phyloP scores from a whole-genome alignment of 2,797 vertebrate genomes.

The Chromobotia macracanthus region DNA sequence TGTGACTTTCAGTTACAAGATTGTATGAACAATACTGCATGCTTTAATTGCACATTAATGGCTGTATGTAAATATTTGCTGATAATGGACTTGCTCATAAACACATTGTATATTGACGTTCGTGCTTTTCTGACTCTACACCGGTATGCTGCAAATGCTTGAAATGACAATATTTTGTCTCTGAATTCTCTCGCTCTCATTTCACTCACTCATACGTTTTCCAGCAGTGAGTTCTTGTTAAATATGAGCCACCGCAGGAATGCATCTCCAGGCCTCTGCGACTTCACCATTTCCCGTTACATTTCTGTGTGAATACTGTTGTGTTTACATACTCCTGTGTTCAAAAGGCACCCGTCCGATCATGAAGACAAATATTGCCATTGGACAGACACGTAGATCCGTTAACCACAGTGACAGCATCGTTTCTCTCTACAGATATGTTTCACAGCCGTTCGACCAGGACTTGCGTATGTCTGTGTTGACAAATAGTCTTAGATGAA shows the following conservation, averaged over 20 bases:
- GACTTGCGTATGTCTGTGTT: conserved; percentile 70
- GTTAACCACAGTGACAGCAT: conserved; percentile 64
- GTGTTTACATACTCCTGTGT: conserved; percentile 60
- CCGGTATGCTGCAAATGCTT: conserved; percentile 9
- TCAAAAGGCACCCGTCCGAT: conserved; percentile 70
- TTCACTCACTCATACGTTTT: conserved; percentile 29
- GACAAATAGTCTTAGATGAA: conserved; percentile 62
- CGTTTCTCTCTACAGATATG: conserved; percentile 17
- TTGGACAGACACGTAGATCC: conserved; percentile 68
- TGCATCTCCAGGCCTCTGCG: conserved; percentile 46
- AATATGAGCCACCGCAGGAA: conserved; percentile 57
- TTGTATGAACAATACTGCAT: conserved; percentile 2
- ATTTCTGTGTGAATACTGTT: conserved; percentile 53
- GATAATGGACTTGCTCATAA: conserved; percentile 43
- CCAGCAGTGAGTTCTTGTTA: conserved; percentile 49
- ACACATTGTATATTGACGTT: conserved; percentile 66
- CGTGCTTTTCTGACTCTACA: conserved; percentile 50
- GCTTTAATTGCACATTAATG: conserved; percentile 38
- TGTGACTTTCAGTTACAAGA: conserved; percentile 7
- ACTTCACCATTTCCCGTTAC: conserved; percentile 53
- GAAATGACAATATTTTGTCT: conserved; percentile 38
- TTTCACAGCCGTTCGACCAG: conserved; percentile 58
- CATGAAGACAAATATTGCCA: conserved; percentile 71
- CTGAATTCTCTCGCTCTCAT: conserved; percentile 21
- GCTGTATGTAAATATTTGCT: conserved; percentile 39